Base-by-base conservation (phyloP, 1,140 invertebrate species). In the Polypedilum vanderplanki region DNA sequence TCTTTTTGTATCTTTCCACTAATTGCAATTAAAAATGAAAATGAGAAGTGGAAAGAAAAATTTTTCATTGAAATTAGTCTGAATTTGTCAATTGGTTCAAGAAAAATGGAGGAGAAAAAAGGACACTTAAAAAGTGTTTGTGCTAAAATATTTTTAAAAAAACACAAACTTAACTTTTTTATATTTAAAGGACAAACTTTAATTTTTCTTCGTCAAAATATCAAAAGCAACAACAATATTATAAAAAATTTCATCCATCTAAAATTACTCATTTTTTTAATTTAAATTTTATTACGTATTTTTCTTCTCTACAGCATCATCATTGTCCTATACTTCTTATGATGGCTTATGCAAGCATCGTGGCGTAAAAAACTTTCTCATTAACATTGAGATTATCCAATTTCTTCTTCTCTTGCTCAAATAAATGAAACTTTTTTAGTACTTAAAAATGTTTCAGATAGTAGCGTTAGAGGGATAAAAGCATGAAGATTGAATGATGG, bases 11-110 rank as follows among this genome's bases (percentile, higher is more conserved):
- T 57, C n/a, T 57, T 15, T 57, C 4, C 46, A 57, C 46, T 57
- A 57, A 57, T 57, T 57, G 46, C 46, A 57, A 57, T 57, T 57
- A 57, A 57, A 57, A 57, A 57, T 57, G 46, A 57, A 57, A 57
- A 57, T 57, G 46, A 57, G 46, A 57, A 57, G 24, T 5, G 24
- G 24, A 5, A 33, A 5, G 5, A 33, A 33, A 3, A 3, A 3
- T 33, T 33, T 33, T 33, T 33, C 5, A 33, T 33, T 57, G 46
- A n/a, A 57, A 57, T n/a, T 57, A 12, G 15, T 57, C 46, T n/a
- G 46, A 12, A 57, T 57, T 57, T 57, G 46, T 12, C n/a, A 4
- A 57, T 57, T 15, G 46, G n/a, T n/a, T n/a, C n/a, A n/a, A n/a
- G n/a, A n/a, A n/a, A n/a, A n/a, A n/a, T n/a, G n/a, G n/a, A n/a